These are phyloP conservation scores for Drosophila baimaii DNA, from an alignment of 1,140 invertebrate species.

Conservation along the genomic window DNA sequence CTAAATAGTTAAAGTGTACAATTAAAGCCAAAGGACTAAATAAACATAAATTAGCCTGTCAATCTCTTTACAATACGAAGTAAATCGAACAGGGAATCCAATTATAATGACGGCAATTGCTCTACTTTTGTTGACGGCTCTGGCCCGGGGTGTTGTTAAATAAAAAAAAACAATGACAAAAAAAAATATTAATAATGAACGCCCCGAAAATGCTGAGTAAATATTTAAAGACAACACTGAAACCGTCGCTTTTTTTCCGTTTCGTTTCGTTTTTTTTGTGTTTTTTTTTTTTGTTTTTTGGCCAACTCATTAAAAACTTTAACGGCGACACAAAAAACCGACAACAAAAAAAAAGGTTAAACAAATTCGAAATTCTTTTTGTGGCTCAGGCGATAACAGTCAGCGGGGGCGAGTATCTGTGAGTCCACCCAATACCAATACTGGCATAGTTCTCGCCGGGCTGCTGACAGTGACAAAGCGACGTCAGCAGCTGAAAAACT, in stretches of 20 bases:
- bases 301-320: conserved; percentile 65
- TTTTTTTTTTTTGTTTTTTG: conserved; percentile 50
- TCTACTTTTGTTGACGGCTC: conserved; percentile 63
- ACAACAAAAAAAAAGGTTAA: conserved; percentile 64
- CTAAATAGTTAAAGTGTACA: too few species aligned
- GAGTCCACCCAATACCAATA: conserved; percentile 54
- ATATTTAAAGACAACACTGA: conserved; percentile 67
- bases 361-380: conserved; percentile 71
- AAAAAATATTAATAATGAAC: conserved; percentile 35
- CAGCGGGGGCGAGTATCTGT: conserved; percentile 35
- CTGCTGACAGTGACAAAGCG: conserved; percentile 76
- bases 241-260: conserved; percentile 45
- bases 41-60: too few species aligned
- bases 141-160: conserved; percentile 35
- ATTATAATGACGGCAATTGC: conserved; percentile 64
- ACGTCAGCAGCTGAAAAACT: conserved; percentile 73
- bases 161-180: conserved; percentile 51
- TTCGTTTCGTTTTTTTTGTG: conserved; percentile 31
- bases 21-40: too few species aligned
- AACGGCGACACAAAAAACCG: conserved; percentile 44
- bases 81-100: conserved; percentile 7
- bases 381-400: conserved; percentile 61
- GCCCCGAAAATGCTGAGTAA: conserved; percentile 76
- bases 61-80: neutral
- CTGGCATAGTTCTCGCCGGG: conserved; percentile 12